These are phyloP conservation scores for Siderastrea siderea DNA, from an alignment of 92 coral and sea anemone species.

Conservation along the genomic window DNA sequence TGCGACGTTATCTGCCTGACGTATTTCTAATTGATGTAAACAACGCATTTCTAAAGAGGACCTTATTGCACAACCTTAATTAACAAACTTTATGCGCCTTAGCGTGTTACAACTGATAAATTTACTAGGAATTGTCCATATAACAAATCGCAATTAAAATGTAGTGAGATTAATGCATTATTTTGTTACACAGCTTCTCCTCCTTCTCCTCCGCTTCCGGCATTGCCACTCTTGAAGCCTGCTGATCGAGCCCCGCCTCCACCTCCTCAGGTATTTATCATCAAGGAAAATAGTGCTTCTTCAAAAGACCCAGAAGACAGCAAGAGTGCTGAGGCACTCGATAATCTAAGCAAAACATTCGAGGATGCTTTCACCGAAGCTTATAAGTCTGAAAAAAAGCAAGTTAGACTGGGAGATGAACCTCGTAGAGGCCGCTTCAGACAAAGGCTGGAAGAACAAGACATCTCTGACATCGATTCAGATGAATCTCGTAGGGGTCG, in stretches of 20 bases:
- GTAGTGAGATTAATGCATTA: too few species aligned
- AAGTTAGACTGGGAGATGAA: neutral
- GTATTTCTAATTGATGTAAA: too few species aligned
- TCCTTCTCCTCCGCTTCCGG: neutral
- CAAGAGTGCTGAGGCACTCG: constrained; percentile 59
- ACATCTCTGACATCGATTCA: neutral
- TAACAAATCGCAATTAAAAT: too few species aligned
- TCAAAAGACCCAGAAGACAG: constrained; percentile 49
- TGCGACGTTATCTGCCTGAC: too few species aligned
- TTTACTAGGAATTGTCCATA: too few species aligned
- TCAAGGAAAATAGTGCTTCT: constrained; percentile 51
- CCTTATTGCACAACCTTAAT: too few species aligned
- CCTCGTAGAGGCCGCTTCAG: constrained; percentile 17
- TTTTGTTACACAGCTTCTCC: neutral
- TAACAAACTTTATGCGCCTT: too few species aligned
- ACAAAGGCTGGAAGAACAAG: constrained; percentile 8
- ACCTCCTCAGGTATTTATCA: constrained; percentile 69
- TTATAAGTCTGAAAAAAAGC: constrained; percentile 55
- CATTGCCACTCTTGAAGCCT: constrained; percentile 9
- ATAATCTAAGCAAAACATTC: constrained; percentile 60
- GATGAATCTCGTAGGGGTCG: neutral
- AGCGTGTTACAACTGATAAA: too few species aligned
- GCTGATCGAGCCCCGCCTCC: constrained; percentile 32
- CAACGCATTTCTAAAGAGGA: too few species aligned
- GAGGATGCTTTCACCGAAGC: constrained; percentile 77